These are phyloP conservation scores for Eremophila alpestris DNA, from an alignment of 2,797 vertebrate species.

Conservation along the genomic window DNA sequence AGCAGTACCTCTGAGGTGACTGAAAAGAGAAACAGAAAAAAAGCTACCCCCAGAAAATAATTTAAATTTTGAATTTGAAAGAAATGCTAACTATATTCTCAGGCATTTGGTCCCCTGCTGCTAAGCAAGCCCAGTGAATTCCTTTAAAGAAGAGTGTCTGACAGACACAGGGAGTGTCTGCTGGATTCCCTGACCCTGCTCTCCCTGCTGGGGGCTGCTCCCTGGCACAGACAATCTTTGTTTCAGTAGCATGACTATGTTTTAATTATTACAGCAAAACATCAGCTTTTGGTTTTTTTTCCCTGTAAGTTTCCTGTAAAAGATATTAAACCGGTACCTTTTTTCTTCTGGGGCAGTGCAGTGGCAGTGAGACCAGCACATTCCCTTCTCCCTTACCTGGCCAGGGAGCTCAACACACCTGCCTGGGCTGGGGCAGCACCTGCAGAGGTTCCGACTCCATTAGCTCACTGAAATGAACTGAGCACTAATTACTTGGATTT, in stretches of 20 bases:
- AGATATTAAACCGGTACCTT: rapidly evolving
- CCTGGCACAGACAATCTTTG: background rate
- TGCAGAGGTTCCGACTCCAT: background rate
- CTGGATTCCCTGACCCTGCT: no score
- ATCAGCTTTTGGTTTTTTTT: background rate
- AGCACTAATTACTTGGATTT: background rate
- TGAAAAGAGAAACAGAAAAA: background rate
- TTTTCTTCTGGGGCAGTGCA: background rate
- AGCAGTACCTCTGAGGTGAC: background rate
- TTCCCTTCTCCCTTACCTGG: rapidly evolving
- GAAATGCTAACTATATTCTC: background rate
- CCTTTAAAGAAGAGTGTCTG: background rate
- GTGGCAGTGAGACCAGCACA: background rate
- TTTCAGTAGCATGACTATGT: rapidly evolving
- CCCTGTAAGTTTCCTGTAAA: background rate
- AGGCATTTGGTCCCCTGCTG: background rate
- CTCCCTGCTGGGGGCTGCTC: background rate
- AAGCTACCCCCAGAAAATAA: no score
- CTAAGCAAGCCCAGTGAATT: background rate
- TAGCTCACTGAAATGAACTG: background rate
- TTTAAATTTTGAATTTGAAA: background rate
- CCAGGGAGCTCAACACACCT: rapidly evolving
- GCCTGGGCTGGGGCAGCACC: background rate
- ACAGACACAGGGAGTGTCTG: background rate
- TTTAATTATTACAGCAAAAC: background rate